Evolutionary conservation across 35 echinoderm and acorn worm genomes (phyloP).

Genomic region (Stichopus chloronotus): DNA sequence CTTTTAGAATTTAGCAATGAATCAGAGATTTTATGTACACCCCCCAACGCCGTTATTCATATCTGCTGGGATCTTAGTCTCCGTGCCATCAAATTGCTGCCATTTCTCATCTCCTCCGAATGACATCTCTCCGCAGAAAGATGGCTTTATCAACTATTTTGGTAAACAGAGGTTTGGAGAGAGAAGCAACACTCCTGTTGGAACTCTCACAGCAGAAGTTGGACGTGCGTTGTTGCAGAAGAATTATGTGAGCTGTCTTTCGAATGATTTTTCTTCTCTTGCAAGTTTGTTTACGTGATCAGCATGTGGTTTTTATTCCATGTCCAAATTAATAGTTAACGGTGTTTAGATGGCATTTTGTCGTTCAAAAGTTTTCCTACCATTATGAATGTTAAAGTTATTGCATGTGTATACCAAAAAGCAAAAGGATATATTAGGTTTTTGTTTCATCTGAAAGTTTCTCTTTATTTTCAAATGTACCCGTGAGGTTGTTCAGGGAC

Average conservation of each 20-base stretch:
- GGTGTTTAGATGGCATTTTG: no score
- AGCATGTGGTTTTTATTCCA: not conserved
- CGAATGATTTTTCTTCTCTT: not conserved
- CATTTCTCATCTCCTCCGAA: not conserved
- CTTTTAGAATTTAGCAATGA: not conserved
- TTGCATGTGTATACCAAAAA: no score
- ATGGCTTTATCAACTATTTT: slow-evolving; percentile 89
- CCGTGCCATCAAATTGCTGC: not conserved
- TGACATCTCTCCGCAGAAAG: slow-evolving; percentile 51
- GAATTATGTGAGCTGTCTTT: slow-evolving; percentile 65
- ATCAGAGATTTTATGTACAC: not conserved
- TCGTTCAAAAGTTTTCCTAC: no score
- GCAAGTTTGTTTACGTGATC: not conserved
- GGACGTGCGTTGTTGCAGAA: slow-evolving; percentile 70
- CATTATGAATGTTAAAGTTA: no score
- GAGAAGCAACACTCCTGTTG: not conserved
- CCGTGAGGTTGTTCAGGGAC: no score
- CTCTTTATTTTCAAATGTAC: no score
- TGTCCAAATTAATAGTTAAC: no score
- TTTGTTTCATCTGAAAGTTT: no score
- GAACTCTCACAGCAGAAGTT: slow-evolving; percentile 66
- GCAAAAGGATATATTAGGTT: no score
- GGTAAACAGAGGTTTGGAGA: slow-evolving; percentile 87
- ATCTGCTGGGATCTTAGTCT: not conserved
- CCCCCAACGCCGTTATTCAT: not conserved